Base-by-base conservation (phyloP, 2,888 invertebrate species). In the Ceratothoa steindachneri region DNA sequence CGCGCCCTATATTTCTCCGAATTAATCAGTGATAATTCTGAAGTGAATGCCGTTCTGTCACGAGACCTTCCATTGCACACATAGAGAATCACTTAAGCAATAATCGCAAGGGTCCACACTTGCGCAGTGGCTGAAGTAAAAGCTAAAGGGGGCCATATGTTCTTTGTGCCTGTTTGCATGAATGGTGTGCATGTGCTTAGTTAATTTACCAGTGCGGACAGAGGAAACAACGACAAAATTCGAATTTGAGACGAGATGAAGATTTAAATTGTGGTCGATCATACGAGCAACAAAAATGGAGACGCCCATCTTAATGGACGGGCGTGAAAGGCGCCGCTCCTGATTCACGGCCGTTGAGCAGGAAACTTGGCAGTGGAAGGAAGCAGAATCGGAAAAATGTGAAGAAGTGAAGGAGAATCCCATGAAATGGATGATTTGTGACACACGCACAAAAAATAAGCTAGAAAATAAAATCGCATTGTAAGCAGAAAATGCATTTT, bases 301-400 rank as follows among this genome's bases (percentile, higher is more conserved):
- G 41, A 15, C 5, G 15, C 5, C 7, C 41, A 15, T 15, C 15
- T 15, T 41, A 41, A 41, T 41, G 41, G 41, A 41, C 5, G 41
- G 15, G 41, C 60, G 24, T 7, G 60, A n/a, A 60, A 22, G 7
- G 27, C n/a, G 60, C 19, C 12, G 52, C 52, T 24, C 22, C 60
- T 60, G 60, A 60, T 60, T 60, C 60, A 60, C 24, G 60, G 27
- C 22, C 60, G 60, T 24, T 24, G 24, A 60, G 60, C 60, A 60
- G 60, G 60, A 60, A 60, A n/a, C 12, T 15, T 1, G 60, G 27
- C n/a, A 15, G 24, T 9, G 12, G 27, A 24, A 24, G 27, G 24
- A 60, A 60, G 24, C 19, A n/a, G 60, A n/a, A 24, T 22, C 24
- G 24, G 60, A 12, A 60, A 22, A 60, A 60, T 60, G 60, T 22